A percentile compares a stretch with the other conserved stretches of the same genome.
Conservation (phyloP, 1,140 invertebrate species). For the Aphelenchoides avenae region DNA sequence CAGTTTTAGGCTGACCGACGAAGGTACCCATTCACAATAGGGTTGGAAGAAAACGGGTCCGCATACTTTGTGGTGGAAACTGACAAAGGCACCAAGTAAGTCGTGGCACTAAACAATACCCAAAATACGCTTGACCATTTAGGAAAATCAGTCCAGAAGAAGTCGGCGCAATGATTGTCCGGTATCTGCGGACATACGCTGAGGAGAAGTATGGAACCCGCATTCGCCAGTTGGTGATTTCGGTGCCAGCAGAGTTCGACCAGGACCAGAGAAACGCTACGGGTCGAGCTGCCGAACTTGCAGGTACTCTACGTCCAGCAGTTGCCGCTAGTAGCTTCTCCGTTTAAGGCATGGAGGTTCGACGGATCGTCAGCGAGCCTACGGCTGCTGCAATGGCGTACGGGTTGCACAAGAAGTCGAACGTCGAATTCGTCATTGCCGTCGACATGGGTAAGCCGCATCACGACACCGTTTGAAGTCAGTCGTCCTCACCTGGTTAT, state of each 20-base stretch:
- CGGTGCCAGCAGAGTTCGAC: constrained; percentile 58
- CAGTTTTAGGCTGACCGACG: constrained; percentile 49
- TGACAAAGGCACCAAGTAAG: constrained; percentile 16
- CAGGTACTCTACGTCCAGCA: constrained; percentile 27
- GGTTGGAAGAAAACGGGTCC: constrained; percentile 45
- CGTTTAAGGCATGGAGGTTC: constrained; percentile 35
- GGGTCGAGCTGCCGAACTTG: constrained; percentile 43
- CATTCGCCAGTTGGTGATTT: constrained; percentile 52
- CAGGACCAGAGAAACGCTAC: constrained; percentile 51
- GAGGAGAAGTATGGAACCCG: constrained; percentile 24
- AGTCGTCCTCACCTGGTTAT: neutral
- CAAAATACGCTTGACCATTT: constrained; percentile 7
- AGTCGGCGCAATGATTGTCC: constrained; percentile 52
- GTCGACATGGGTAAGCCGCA: constrained; percentile 60
- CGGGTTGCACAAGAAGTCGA: constrained; percentile 60
- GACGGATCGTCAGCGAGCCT: constrained; percentile 67
- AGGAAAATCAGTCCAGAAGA: constrained; percentile 46
- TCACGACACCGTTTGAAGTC: neutral
- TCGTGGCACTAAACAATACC: constrained; percentile 1
- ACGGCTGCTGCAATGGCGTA: constrained; percentile 60
- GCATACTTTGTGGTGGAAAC: constrained; percentile 53
- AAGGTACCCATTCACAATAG: constrained; percentile 53
- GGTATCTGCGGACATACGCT: constrained; percentile 47
- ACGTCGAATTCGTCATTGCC: constrained; percentile 61
- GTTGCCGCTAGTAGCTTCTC: too few relatives aligned